phyloP scores from a whole-genome alignment of 2,113 vertebrate genomes.

The Seriola quinqueradiata region DNA sequence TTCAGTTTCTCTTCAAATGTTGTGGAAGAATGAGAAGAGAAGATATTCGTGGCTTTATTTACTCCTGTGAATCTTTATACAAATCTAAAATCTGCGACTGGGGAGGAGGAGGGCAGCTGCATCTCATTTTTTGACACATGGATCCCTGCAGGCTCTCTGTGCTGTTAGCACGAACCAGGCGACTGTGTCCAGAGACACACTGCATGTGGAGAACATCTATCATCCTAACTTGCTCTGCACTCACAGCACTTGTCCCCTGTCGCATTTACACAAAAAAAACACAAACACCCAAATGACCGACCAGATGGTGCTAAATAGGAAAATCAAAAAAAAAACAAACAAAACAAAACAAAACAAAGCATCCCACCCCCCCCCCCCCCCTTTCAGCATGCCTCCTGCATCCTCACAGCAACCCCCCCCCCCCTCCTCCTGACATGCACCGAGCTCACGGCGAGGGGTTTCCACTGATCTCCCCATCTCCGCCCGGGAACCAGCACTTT shows the following conservation, averaged over 20 bases:
- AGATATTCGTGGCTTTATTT: neutral
- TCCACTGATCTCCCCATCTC: constrained; percentile 65
- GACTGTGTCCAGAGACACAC: constrained; percentile 54
- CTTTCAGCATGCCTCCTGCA: neutral
- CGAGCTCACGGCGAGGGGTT: constrained; percentile 36
- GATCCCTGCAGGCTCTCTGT: constrained; percentile 17
- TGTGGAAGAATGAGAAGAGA: neutral
- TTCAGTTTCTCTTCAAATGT: too few species aligned
- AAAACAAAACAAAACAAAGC: constrained; percentile 24
- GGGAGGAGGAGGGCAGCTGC: neutral
- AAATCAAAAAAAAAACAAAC: neutral
- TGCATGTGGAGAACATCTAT: constrained; percentile 61
- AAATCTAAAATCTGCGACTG: neutral
- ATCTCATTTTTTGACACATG: neutral
- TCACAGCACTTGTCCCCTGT: constrained; percentile 39
- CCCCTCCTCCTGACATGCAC: constrained; percentile 38
- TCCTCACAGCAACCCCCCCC: constrained; percentile 24
- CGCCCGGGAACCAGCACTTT: constrained; percentile 65
- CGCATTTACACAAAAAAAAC: constrained; percentile 1
- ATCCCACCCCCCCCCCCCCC: constrained; percentile 29
- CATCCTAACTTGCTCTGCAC: constrained; percentile 38
- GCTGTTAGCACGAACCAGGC: constrained; percentile 37
- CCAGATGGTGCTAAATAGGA: constrained; percentile 58
- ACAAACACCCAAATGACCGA: constrained; percentile 58
- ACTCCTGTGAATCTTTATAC: neutral